These are phyloP conservation scores for Echinarachnius parma DNA, from an alignment of 53 echinoderm and acorn worm genomes.

Conservation along the genomic window DNA sequence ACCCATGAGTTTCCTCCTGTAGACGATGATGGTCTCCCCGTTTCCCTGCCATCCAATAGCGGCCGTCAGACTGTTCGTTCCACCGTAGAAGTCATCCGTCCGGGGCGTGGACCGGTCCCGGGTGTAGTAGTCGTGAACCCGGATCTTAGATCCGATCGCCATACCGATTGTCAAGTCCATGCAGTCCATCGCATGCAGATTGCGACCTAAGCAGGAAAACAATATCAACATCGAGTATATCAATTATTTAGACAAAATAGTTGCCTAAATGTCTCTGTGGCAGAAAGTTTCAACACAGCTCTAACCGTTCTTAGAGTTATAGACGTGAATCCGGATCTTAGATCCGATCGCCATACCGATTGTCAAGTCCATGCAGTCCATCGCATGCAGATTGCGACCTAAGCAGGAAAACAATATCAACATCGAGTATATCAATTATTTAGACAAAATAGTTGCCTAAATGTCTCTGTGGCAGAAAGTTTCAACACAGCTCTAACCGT, in stretches of 20 bases:
- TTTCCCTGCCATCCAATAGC: constrained; percentile 61
- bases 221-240: too few relatives aligned
- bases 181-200: constrained; percentile 85
- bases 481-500: neutral
- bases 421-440: too few relatives aligned
- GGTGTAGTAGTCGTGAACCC: constrained; percentile 88
- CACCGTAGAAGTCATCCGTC: constrained; percentile 65
- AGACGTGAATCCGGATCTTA: too few relatives aligned
- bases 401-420: too few relatives aligned
- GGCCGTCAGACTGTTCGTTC: constrained; percentile 61
- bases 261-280: too few relatives aligned
- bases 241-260: too few relatives aligned
- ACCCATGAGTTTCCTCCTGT: constrained; percentile 77
- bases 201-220: neutral
- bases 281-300: neutral
- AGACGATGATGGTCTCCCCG: constrained; percentile 62
- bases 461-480: neutral
- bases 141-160: constrained; percentile 51
- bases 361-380: constrained; percentile 90
- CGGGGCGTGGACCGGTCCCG: constrained; percentile 89
- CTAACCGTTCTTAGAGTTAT: too few relatives aligned
- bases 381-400: constrained; percentile 52
- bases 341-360: too few relatives aligned
- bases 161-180: constrained; percentile 79
- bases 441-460: too few relatives aligned